Conservation (phyloP, 2,113 vertebrate species). For the Antechinus flavipes region DNA sequence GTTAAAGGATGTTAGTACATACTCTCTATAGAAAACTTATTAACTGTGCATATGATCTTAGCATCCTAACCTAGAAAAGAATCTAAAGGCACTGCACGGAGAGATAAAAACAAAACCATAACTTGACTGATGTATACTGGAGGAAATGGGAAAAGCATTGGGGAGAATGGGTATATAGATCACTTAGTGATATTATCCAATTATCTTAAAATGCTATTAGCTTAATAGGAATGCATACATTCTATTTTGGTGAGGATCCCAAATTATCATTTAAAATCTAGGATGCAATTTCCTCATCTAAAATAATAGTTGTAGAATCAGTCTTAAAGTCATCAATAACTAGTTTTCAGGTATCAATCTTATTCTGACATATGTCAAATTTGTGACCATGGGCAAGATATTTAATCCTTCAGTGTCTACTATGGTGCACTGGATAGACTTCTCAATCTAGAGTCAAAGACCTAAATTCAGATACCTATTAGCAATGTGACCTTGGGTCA, state of each 20-base stretch:
- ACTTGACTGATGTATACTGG: background rate
- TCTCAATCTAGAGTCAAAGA: background rate
- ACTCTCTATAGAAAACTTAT: conserved; percentile 49
- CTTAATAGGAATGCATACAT: background rate
- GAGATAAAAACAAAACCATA: background rate
- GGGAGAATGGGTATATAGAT: background rate
- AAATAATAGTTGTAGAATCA: background rate
- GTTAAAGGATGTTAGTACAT: background rate
- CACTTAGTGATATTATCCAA: background rate
- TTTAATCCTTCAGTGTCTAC: background rate
- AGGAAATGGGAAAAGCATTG: conserved; percentile 1
- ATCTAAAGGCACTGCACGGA: background rate
- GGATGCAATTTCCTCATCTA: background rate
- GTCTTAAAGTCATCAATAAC: background rate
- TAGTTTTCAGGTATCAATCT: background rate
- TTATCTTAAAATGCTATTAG: background rate
- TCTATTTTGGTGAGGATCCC: background rate
- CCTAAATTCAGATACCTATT: background rate
- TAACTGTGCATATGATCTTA: background rate
- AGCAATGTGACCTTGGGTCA: background rate
- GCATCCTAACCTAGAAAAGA: conserved; percentile 1
- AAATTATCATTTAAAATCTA: background rate
- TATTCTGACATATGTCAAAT: background rate
- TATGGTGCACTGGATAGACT: background rate
- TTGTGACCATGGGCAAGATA: background rate